phyloP scores from a whole-genome alignment of 1,140 invertebrate genomes.

The Trichonephila clavipes region DNA sequence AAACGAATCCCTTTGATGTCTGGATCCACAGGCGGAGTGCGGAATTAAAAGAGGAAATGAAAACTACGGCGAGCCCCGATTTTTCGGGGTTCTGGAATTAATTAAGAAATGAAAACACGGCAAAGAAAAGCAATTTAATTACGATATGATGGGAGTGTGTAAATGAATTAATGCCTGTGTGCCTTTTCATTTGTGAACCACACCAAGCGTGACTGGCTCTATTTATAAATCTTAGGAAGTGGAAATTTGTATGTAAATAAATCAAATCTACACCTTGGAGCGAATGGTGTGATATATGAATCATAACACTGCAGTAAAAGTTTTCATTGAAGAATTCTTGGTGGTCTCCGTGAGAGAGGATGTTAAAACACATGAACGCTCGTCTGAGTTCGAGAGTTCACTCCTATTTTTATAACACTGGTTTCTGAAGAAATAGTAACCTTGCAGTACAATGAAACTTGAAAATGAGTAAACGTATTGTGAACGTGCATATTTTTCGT shows the following conservation, averaged over 20 bases:
- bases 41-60: slow-evolving; percentile 48
- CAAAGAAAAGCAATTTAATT: slow-evolving; percentile 44
- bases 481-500: too few species aligned
- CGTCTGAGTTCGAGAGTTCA: too few species aligned
- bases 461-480: too few species aligned
- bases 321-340: too few species aligned
- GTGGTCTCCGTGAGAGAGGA: too few species aligned
- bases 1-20: slow-evolving; percentile 18
- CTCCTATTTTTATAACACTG: too few species aligned
- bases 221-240: slow-evolving; percentile 11
- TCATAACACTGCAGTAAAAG: too few species aligned
- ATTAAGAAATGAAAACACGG: slow-evolving; percentile 52
- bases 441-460: too few species aligned
- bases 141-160: slow-evolving; percentile 23
- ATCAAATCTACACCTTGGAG: background rate
- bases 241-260: background rate
- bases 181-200: background rate
- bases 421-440: too few species aligned
- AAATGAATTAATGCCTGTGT: slow-evolving; percentile 15
- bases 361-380: too few species aligned
- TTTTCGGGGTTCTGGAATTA: slow-evolving; percentile 9
- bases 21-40: background rate
- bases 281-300: too few species aligned
- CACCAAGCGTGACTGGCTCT: background rate
- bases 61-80: slow-evolving; percentile 24